phyloP scores from a whole-genome alignment of 2,888 invertebrate genomes.

The Tipula helvola region DNA sequence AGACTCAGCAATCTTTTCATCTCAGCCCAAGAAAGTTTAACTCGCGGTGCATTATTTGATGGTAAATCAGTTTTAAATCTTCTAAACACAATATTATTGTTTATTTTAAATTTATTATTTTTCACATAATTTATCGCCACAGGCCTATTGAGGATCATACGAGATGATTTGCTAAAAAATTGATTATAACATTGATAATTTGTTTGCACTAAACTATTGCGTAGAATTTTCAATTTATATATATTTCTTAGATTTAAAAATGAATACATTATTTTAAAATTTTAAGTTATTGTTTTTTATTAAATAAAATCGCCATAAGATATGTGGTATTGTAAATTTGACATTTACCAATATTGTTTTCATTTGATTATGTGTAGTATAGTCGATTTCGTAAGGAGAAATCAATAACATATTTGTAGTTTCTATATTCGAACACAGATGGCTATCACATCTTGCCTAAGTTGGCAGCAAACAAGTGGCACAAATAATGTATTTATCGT shows the following conservation, averaged over 20 bases:
- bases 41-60: neutral
- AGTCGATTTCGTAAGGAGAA: neutral
- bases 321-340: neutral
- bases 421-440: neutral
- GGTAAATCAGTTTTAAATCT: neutral
- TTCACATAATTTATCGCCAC: neutral
- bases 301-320: neutral
- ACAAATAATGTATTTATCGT: too few species aligned
- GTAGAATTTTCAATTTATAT: neutral
- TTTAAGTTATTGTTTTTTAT: neutral
- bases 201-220: neutral
- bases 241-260: neutral
- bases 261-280: neutral
- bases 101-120: neutral
- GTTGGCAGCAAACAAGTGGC: too few species aligned
- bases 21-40: conserved; percentile 16
- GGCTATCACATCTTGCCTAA: neutral
- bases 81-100: neutral
- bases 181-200: neutral
- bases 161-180: neutral
- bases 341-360: neutral
- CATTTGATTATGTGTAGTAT: neutral
- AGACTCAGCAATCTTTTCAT: conserved; percentile 25
- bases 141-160: neutral
- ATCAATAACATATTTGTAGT: neutral